Percentiles rank a stretch among this genome's conserved stretches.
Evolutionary conservation across 2,797 vertebrate species (phyloP).

Genomic region (Xerus rutilus): DNA sequence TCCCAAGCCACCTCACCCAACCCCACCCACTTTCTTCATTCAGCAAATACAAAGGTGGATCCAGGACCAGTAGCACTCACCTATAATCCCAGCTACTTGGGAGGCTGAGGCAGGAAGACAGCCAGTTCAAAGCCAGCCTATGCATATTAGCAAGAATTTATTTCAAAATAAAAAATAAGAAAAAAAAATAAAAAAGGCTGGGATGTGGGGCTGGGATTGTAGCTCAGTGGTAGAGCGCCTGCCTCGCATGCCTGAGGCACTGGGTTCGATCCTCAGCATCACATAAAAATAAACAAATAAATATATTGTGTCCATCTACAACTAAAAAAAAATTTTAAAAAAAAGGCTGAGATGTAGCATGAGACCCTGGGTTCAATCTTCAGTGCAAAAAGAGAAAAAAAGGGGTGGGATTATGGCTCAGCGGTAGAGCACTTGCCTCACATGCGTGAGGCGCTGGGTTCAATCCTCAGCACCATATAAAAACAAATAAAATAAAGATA

Average conservation of each 20-base stretch:
- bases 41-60: neutral
- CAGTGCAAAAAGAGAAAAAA: neutral
- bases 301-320: too few species aligned
- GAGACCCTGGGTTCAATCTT: neutral
- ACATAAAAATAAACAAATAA: too few species aligned
- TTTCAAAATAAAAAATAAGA: neutral
- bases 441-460: too few species aligned
- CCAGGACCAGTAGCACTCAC: too few species aligned
- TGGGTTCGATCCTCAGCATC: too few species aligned
- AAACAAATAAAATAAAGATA: too few species aligned
- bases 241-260: too few species aligned
- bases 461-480: too few species aligned
- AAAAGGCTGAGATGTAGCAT: neutral
- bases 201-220: neutral
- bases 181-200: neutral
- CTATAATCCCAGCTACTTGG: neutral
- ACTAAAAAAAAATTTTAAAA: neutral
- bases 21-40: slow-evolving; percentile 19
- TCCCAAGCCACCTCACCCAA: too few species aligned
- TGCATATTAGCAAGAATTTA: neutral
- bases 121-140: neutral
- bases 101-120: neutral
- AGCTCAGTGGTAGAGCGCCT: too few species aligned
- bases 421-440: too few species aligned
- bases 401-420: too few species aligned